Evolutionary conservation across 2,113 vertebrate genomes (phyloP), one percentile per base, ranked within the genome.

Genomic region (Orycteropus afer): DNA sequence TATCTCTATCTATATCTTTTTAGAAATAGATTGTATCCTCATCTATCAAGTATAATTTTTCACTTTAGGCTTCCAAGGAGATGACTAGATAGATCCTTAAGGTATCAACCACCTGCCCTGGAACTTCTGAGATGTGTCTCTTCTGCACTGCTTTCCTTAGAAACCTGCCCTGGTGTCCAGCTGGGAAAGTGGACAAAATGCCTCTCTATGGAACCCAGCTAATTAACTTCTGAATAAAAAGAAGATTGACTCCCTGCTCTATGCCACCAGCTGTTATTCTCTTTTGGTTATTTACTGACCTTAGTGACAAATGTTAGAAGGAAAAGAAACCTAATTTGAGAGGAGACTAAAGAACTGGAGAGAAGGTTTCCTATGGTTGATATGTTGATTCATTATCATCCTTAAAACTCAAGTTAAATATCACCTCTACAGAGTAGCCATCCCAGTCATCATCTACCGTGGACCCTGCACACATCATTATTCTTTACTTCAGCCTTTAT

Each of bases 61-160:
- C 73, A 87, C 42, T 92, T 87, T 88, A 86, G 81, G 83, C 9
- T 94, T 55, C 63, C 57, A 53, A 87, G 45, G 57, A 92, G 76
- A 84, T 84, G 27, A 82, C 34, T 73, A 63, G n/a, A 49, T 32
- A 29, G 63, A 32, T 79, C 29, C 25, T 49, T 63, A 17, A 59
- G 3, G 23, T 79, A 55, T 79, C 42, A 83, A 29, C 1, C 1
- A 2, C 67, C 20, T 67, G 82, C 51, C 45, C 15, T 71, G 42
- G 32, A 67, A 76, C 20, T 80, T 93, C 22, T 69, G 51, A 84
- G 20, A 10, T 12, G 3, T 83, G 45, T 27, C 18, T 29, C 11
- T 45, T 34, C 8, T 45, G 12, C 5, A 37, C 32, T 76, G n/a
- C 45, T 93, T 91, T 95, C 27, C 57, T 94, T 95, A 83, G 83